phyloP scores from a whole-genome alignment of 1,140 invertebrate species.

The Marisa cornuarietis region DNA sequence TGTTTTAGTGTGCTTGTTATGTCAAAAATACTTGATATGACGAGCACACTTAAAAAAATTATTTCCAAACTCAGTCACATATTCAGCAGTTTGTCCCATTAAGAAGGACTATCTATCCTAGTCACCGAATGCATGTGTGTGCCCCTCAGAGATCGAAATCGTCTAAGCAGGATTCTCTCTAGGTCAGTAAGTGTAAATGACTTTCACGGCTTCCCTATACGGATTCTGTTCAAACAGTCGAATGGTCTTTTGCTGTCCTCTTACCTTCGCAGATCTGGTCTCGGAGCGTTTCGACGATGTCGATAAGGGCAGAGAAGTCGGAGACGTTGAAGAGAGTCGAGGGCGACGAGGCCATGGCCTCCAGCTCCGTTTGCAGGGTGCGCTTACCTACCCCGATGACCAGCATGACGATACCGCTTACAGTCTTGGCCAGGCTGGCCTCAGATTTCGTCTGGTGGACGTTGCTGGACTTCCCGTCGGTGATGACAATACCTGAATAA shows the following conservation, averaged over 20 bases:
- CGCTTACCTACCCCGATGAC: conserved; percentile 47
- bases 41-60: too few species aligned
- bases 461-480: conserved; percentile 52
- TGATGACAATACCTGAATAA: conserved; percentile 49
- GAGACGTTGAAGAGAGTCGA: conserved; percentile 43
- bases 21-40: too few species aligned
- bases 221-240: too few species aligned
- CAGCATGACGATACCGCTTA: conserved; percentile 42
- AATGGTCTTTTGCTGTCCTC: background rate
- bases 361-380: conserved; percentile 42
- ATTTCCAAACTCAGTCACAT: too few species aligned
- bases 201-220: too few species aligned
- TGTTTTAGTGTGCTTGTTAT: too few species aligned
- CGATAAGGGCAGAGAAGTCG: conserved; percentile 43
- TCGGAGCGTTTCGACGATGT: conserved; percentile 43
- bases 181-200: too few species aligned
- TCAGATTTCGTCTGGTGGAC: conserved; percentile 45
- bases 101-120: too few species aligned
- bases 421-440: conserved; percentile 42
- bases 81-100: too few species aligned
- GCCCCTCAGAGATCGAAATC: too few species aligned
- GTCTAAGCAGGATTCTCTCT: too few species aligned
- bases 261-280: conserved; percentile 53
- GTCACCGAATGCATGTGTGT: too few species aligned
- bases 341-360: conserved; percentile 46